Conservation (phyloP, 2,797 vertebrate species). For the Amblyopsis hoosieri region DNA sequence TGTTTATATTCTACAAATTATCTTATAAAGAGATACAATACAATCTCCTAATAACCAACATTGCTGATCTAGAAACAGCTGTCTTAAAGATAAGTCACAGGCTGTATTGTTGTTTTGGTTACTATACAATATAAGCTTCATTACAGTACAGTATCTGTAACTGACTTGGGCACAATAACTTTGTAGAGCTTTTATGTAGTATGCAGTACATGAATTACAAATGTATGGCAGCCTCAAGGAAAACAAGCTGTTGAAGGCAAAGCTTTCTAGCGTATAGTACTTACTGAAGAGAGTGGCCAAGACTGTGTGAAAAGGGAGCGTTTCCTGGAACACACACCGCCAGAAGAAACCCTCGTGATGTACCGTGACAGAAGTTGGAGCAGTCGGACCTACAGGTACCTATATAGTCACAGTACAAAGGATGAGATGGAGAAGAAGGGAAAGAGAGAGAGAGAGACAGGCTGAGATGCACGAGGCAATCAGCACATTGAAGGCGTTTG, state of each 20-base stretch:
- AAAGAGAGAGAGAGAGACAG: slow-evolving; percentile 7
- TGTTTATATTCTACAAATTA: too few species aligned
- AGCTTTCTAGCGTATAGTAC: slow-evolving; percentile 37
- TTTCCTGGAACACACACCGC: slow-evolving; percentile 82
- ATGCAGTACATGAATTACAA: neutral
- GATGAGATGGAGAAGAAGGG: slow-evolving; percentile 17
- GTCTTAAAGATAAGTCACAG: too few species aligned
- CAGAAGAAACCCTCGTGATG: slow-evolving; percentile 91
- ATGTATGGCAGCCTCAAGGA: slow-evolving; percentile 1
- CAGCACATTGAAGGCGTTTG: slow-evolving; percentile 11
- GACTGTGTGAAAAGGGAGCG: slow-evolving; percentile 72
- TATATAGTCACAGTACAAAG: neutral
- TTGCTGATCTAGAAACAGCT: too few species aligned
- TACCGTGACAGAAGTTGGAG: slow-evolving; percentile 62
- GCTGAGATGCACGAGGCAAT: slow-evolving; percentile 15
- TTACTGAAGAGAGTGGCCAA: slow-evolving; percentile 87
- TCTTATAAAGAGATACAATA: too few species aligned
- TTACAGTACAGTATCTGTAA: too few species aligned
- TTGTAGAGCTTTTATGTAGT: too few species aligned
- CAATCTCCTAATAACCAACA: too few species aligned
- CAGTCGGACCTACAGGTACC: neutral
- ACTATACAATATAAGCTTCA: too few species aligned
- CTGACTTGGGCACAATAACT: too few species aligned
- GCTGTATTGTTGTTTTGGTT: too few species aligned
- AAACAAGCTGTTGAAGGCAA: neutral